Conservation (phyloP, 2,113 vertebrate species). For the Danio rerio region DNA sequence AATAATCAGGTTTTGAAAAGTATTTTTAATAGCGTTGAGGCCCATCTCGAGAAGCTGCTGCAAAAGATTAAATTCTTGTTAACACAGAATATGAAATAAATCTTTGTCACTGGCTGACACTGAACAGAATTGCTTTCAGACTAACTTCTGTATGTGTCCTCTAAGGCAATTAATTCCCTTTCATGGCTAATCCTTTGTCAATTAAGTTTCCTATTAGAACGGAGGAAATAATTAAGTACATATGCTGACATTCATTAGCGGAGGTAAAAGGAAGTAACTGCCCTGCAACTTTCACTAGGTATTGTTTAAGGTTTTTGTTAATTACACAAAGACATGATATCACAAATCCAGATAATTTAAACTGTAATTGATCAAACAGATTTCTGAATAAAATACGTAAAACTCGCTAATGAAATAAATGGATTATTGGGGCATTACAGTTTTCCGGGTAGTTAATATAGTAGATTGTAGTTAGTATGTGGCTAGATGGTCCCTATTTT, state of each 20-base stretch:
- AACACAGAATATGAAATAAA: conserved; percentile 19
- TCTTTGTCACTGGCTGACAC: conserved; percentile 10
- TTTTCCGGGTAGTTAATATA: neutral
- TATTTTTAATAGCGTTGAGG: conserved; percentile 21
- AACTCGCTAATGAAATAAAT: no score
- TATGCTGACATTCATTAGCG: conserved; percentile 55
- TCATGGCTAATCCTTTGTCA: conserved; percentile 69
- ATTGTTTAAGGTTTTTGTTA: conserved; percentile 4
- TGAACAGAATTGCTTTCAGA: conserved; percentile 13
- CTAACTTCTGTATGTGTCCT: conserved; percentile 48
- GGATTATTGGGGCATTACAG: no score
- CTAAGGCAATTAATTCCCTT: conserved; percentile 67
- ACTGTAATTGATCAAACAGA: neutral
- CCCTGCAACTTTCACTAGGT: neutral
- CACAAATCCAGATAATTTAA: neutral
- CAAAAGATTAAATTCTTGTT: conserved; percentile 36
- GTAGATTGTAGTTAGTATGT: neutral
- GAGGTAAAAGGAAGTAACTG: neutral
- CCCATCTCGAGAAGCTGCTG: neutral
- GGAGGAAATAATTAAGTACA: conserved; percentile 57
- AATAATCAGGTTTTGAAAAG: conserved; percentile 32
- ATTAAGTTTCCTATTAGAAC: conserved; percentile 75
- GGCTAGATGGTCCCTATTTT: neutral
- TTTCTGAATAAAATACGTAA: no score
- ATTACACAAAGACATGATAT: neutral